Base-by-base conservation (phyloP, 2,113 vertebrate species). In the Neolamprologus sp. region DNA sequence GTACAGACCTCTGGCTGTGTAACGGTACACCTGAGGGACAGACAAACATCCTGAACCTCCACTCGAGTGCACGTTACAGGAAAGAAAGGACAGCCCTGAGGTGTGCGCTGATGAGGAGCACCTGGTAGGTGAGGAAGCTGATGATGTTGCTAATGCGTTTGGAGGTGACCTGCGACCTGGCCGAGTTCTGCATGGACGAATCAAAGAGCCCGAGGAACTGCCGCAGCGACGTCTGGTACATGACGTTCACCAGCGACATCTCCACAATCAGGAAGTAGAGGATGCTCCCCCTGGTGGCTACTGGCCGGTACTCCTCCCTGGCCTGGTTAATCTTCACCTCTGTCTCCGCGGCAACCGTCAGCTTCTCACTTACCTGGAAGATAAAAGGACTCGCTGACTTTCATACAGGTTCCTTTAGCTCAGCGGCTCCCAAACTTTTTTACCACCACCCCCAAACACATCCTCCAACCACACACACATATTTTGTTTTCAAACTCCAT, bases 211-310 rank as follows among this genome's bases (percentile, higher is more conserved):
- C 94, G 79, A 98, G 94, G 91, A 98, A 98, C 90, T 98, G 97
- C 0, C 95, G 80, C 31, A 98, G 94, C 1, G 97, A 97, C 31
- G 97, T 98, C 93, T 98, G 97, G 94, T 98, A 98, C 97, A 98
- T 98, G 78, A 97, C 47, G 88, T 97, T 97, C 71, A 98, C 97
- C 85, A 97, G 90, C 16, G 97, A 97, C 97, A 98, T 97, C 94
- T 98, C 97, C 91, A 97, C 97, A 33, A 98, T 97, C 47, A 98
- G 96, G 93, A 97, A 98, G 93, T 98, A 98, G 16, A 98, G 97
- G 89, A 97, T 97, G 90, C 97, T 97, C 47, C 97, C 97, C 80
- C 97, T 96, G 80, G 94, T 84, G 93, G 97, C 97, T 86, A 97
- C 97, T 0, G 97, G 97, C 0, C 97, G 96, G 93, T 97, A 98